Evolutionary conservation across 2,888 invertebrate species (phyloP), one percentile per base, ranked within the genome.

Genomic region (Asteroscopus sphinx): DNA sequence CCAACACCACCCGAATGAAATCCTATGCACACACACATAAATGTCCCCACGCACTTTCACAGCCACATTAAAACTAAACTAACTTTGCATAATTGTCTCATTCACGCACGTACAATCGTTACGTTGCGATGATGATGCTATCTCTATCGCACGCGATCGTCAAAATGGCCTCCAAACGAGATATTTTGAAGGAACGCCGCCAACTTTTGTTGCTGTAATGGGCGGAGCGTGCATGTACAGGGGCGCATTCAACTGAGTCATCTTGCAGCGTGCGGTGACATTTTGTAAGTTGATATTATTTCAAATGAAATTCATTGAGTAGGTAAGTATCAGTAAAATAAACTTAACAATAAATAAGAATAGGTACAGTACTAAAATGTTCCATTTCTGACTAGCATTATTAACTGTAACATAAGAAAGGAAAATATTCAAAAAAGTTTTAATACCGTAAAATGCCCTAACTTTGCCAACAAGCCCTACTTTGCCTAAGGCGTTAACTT

Each of bases 111-210:
- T 79, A 75, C 82, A 73, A 79, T 80, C 78, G 88, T 87, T 84
- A 85, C 75, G 80, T 80, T 66, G 70, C 65, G 58, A 62, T 69
- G 68, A 70, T 82, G 69, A 65, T 76, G 83, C 88, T 86, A 77
- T 94, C 93, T 88, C 90, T 76, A 71, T 94, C 86, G 63, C 86
- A 75, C 94, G 69, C 88, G 86, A 85, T 93, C 93, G 90, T 94
- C 93, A 94, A 94, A 94, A 94, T 94, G 94, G 94, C 93, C 90
- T 93, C 94, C 93, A 93, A 93, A 94, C 93, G 93, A 92, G 93
- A 92, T 93, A 90, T 94, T 94, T 93, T 93, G 94, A 94, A 93
- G 93, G 92, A 93, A 92, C 92, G 87, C 89, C 86, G 88, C 91
- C 91, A 91, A 93, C 93, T 94, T 94, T 93, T 94, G 94, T 93